Conservation (phyloP, 35 echinoderm and acorn worm species). For the Strongylocentrotus purpuratus region DNA sequence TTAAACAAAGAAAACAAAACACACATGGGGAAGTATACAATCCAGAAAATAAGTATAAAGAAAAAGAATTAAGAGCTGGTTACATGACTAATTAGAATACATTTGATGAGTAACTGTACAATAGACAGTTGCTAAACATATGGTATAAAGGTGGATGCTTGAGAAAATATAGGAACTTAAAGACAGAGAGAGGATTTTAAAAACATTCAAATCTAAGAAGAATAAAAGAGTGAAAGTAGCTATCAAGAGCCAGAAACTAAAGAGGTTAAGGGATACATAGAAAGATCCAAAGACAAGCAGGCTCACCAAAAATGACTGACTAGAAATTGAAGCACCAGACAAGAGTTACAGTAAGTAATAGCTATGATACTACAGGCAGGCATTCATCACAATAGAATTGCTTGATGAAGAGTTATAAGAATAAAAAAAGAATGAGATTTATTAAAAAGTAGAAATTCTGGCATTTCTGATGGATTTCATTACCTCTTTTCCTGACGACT, state of each 20-base stretch:
- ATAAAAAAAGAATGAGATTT: neutral
- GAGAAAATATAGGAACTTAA: neutral
- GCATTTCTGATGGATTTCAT: slow-evolving; percentile 15
- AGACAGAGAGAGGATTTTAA: neutral
- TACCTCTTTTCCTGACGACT: slow-evolving; percentile 53
- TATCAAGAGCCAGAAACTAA: neutral
- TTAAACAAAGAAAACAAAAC: neutral
- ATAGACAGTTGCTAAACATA: neutral
- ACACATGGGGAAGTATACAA: neutral
- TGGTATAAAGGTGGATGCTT: neutral
- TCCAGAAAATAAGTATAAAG: neutral
- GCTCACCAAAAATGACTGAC: neutral
- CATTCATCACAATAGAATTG: slow-evolving; percentile 5
- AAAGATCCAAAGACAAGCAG: neutral
- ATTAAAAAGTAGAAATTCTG: slow-evolving; percentile 14
- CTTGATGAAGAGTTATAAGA: neutral
- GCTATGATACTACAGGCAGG: slow-evolving; percentile 15
- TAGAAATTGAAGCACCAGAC: neutral
- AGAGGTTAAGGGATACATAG: neutral
- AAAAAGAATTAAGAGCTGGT: neutral
- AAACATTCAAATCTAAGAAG: neutral
- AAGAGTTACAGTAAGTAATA: neutral
- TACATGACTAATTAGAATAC: neutral
- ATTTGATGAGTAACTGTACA: neutral
- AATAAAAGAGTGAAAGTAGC: neutral